A percentile compares a stretch with the other conserved stretches of the same genome.
These are phyloP conservation scores for Troilus luridus DNA, from an alignment of 2,888 invertebrate species.

Conservation along the genomic window DNA sequence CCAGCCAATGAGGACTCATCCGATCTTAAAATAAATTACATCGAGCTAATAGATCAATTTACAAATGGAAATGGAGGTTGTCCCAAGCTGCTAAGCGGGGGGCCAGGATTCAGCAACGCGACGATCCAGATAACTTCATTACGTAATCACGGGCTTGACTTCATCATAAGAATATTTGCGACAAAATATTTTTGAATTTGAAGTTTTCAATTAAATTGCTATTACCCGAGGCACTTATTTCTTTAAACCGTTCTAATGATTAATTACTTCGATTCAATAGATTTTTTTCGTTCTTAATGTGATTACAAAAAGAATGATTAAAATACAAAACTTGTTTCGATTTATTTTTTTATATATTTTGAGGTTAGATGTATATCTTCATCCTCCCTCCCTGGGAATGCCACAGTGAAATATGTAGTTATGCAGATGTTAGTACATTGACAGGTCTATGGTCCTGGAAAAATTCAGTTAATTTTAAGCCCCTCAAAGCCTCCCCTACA, in stretches of 20 bases:
- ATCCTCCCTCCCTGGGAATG: no score
- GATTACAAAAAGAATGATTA: neutral
- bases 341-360: no score
- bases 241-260: neutral
- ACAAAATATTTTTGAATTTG: neutral
- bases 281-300: neutral
- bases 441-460: no score
- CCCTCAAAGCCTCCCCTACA: no score
- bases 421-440: no score
- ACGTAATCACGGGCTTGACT: conserved; percentile 41
- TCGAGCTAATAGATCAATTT: conserved; percentile 32
- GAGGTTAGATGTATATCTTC: no score
- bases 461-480: no score
- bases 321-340: no score
- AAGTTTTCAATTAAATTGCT: neutral
- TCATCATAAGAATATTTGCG: conserved; percentile 52
- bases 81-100: neutral
- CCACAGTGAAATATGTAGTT: no score
- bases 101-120: conserved; percentile 36
- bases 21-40: neutral
- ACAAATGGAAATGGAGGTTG: conserved; percentile 47
- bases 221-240: neutral
- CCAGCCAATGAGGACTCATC: neutral
- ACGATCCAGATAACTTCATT: neutral
- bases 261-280: no score